These are phyloP conservation scores for Scaptomyza polygonia DNA, from an alignment of 2,888 invertebrate species.

Conservation along the genomic window DNA sequence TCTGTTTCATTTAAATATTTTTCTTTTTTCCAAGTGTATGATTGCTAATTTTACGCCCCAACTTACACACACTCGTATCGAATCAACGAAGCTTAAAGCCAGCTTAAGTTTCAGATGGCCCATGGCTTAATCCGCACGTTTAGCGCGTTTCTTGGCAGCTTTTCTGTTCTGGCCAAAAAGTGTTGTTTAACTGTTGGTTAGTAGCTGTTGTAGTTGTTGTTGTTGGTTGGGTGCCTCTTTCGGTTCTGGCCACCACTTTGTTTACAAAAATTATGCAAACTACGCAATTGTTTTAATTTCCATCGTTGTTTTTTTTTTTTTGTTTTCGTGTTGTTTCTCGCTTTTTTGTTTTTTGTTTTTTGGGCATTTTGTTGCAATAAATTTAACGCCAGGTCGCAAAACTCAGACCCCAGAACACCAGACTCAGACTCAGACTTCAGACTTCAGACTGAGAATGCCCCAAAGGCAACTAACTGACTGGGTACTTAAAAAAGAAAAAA, in stretches of 20 bases:
- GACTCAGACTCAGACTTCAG: slow-evolving; percentile 3
- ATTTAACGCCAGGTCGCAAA: slow-evolving; percentile 74
- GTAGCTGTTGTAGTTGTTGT: no score
- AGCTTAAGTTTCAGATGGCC: slow-evolving; percentile 38
- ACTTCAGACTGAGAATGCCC: slow-evolving; percentile 37
- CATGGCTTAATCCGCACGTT: slow-evolving; percentile 70
- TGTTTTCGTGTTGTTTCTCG: background rate
- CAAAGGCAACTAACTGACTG: slow-evolving; percentile 33
- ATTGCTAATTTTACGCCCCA: background rate
- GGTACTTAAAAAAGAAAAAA: slow-evolving; percentile 4
- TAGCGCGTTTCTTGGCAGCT: slow-evolving; percentile 75
- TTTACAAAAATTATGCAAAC: slow-evolving; percentile 76
- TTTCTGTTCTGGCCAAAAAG: no score
- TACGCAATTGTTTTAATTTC: slow-evolving; percentile 75
- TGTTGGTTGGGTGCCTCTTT: no score
- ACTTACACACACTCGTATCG: slow-evolving; percentile 13
- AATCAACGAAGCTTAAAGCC: slow-evolving; percentile 71
- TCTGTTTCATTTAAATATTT: background rate
- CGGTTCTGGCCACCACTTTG: slow-evolving; percentile 58
- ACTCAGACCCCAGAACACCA: slow-evolving; percentile 9
- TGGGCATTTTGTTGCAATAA: slow-evolving; percentile 69
- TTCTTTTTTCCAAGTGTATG: background rate
- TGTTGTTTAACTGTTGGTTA: no score
- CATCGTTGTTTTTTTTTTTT: slow-evolving; percentile 28
- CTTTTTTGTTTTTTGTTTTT: background rate